Conservation (phyloP, 2,888 invertebrate species). For the Drosophila longiperda region DNA sequence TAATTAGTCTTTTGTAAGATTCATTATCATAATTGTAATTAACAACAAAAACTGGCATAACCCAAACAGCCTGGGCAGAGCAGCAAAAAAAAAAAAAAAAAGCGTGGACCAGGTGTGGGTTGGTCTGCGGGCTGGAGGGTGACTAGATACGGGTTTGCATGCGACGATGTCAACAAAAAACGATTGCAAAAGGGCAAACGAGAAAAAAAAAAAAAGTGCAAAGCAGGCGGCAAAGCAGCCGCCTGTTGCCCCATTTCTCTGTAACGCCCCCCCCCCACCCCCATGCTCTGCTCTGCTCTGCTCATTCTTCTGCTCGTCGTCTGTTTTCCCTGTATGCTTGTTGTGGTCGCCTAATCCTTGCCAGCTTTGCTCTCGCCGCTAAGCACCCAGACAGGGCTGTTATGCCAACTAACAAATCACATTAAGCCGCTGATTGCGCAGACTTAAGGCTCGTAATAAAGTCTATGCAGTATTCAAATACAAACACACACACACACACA, state of each 20-base stretch:
- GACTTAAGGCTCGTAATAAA: constrained; percentile 32
- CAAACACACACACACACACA: too few species aligned
- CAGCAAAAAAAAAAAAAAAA: too few species aligned
- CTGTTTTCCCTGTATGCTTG: constrained; percentile 1
- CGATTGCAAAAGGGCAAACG: constrained; percentile 31
- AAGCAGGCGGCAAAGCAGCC: constrained; percentile 9
- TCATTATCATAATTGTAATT: constrained; percentile 81
- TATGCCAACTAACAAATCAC: constrained; percentile 57
- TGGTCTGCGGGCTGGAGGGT: background rate
- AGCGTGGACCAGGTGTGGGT: too few species aligned
- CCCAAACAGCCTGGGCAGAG: background rate
- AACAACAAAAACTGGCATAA: constrained; percentile 66
- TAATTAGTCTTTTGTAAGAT: constrained; percentile 79
- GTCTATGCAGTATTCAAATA: constrained; percentile 6
- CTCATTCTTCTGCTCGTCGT: background rate
- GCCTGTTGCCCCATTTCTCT: constrained; percentile 17
- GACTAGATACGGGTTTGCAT: constrained; percentile 23
- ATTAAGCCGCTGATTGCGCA: constrained; percentile 56
- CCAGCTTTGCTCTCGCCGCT: constrained; percentile 23
- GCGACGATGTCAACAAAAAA: constrained; percentile 61
- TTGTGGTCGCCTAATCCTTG: constrained; percentile 47
- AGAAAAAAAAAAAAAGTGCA: constrained; percentile 3
- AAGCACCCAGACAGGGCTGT: constrained; percentile 17
- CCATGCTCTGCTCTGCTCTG: too few species aligned
- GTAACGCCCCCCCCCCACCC: too few species aligned